These are phyloP conservation scores for Oryzias curvinotus DNA, from an alignment of 2,113 vertebrate genomes.

Conservation along the genomic window DNA sequence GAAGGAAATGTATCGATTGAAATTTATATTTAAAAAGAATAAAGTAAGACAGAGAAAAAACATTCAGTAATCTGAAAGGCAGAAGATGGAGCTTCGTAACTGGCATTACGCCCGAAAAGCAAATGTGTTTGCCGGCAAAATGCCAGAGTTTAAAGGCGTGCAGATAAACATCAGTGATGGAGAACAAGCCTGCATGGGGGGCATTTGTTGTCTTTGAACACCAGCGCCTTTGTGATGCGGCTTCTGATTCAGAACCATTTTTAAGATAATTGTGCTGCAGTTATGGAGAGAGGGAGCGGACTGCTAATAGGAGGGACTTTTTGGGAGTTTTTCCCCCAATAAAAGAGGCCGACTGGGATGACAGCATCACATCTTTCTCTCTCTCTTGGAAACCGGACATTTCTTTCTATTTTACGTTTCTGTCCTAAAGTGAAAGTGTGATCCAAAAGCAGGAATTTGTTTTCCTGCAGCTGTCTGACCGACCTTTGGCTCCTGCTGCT, in stretches of 20 bases:
- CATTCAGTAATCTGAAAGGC: constrained; percentile 51
- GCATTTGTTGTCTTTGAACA: constrained; percentile 48
- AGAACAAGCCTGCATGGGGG: constrained; percentile 17
- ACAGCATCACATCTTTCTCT: neutral
- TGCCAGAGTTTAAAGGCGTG: constrained; percentile 25
- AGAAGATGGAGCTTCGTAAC: constrained; percentile 38
- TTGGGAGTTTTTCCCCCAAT: neutral
- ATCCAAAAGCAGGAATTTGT: constrained; percentile 29
- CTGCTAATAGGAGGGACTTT: constrained; percentile 37
- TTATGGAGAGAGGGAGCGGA: constrained; percentile 50
- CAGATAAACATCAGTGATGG: constrained; percentile 37
- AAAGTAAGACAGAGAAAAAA: constrained; percentile 49
- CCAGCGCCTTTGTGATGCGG: constrained; percentile 54
- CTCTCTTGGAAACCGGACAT: neutral
- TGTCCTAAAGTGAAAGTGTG: constrained; percentile 22
- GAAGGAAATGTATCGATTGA: constrained; percentile 44
- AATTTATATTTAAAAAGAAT: constrained; percentile 42
- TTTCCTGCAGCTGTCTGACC: constrained; percentile 20
- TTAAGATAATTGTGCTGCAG: constrained; percentile 57
- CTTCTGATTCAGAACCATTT: constrained; percentile 54
- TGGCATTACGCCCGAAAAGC: constrained; percentile 55
- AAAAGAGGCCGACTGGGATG: neutral
- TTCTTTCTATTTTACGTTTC: neutral
- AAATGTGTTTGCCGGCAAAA: constrained; percentile 43
- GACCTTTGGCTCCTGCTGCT: constrained; percentile 43